phyloP scores from a whole-genome alignment of 1,140 invertebrate genomes.

The Epicauta chinensis region DNA sequence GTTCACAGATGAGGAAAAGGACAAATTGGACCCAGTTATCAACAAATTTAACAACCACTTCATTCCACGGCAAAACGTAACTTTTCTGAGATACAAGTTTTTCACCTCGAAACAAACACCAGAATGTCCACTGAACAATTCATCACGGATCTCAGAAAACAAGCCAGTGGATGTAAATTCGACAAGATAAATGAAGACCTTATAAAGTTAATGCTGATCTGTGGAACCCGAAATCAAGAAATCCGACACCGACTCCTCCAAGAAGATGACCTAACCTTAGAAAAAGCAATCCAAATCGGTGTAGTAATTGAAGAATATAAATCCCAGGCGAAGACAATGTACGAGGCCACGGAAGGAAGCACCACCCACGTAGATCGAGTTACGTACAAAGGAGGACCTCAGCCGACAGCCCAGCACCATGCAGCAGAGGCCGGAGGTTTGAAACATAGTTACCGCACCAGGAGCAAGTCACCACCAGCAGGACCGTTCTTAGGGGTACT shows the following conservation, averaged over 20 bases:
- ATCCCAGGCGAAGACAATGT: no score
- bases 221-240: conserved; percentile 19
- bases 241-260: conserved; percentile 25
- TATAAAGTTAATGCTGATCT: conserved; percentile 13
- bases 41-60: conserved; percentile 18
- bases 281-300: conserved; percentile 31
- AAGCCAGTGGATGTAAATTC: conserved; percentile 19
- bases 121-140: conserved; percentile 13
- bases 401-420: no score
- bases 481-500: no score
- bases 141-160: conserved; percentile 11
- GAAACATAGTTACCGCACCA: no score
- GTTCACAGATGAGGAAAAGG: conserved; percentile 4
- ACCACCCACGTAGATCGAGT: no score
- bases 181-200: conserved; percentile 16
- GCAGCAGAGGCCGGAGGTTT: no score
- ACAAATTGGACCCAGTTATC: conserved; percentile 10
- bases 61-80: conserved; percentile 10
- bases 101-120: conserved; percentile 10
- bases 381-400: no score
- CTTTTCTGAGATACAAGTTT: conserved; percentile 15
- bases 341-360: no score
- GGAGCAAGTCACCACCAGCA: no score
- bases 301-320: no score
- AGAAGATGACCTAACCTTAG: conserved; percentile 24